Evolutionary conservation across 2,888 invertebrate species (phyloP).

Genomic region (Tenthredo notha): DNA sequence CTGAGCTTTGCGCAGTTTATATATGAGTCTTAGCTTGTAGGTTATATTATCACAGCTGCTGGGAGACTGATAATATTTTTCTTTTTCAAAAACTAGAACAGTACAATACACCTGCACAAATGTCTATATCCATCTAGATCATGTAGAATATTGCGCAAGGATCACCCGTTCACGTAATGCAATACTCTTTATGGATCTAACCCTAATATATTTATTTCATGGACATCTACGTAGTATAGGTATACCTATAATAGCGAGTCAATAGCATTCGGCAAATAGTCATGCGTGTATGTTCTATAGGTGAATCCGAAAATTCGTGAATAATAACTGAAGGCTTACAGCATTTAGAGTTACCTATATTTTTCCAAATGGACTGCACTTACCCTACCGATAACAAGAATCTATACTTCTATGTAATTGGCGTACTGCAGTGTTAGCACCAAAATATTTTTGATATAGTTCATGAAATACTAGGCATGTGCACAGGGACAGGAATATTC

Average conservation of each 20-base stretch:
- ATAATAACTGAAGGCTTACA: no score
- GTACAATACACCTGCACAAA: neutral
- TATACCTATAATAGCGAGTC: neutral
- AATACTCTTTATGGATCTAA: neutral
- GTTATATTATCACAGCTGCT: neutral
- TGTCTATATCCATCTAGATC: neutral
- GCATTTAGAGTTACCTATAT: no score
- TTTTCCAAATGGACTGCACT: no score
- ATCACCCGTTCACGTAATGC: neutral
- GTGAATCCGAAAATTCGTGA: no score
- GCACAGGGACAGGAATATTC: neutral
- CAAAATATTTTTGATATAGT: no score
- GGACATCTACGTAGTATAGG: neutral
- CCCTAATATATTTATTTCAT: neutral
- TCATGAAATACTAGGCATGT: neutral
- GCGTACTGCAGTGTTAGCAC: no score
- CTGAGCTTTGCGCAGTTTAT: neutral
- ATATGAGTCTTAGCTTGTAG: neutral
- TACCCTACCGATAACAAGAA: no score
- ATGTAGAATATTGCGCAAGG: neutral
- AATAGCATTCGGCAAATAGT: neutral
- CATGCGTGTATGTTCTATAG: neutral
- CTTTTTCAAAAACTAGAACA: neutral
- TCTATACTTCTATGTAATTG: no score
- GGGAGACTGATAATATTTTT: neutral